Conservation (phyloP, 2,797 vertebrate genomes). For the Echiichthys vipera region DNA sequence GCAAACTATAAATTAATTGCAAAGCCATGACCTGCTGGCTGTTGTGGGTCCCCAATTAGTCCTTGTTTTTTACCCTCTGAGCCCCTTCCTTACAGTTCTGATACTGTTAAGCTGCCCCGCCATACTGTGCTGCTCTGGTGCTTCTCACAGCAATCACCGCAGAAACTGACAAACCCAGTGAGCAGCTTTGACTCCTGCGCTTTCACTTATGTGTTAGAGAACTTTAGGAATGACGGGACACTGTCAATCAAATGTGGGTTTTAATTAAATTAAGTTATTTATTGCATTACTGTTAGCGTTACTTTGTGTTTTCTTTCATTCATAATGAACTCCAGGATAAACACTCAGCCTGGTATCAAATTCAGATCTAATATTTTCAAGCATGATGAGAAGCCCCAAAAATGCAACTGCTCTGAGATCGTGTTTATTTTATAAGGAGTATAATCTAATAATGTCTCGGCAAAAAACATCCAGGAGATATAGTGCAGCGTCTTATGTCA, state of each 20-base stretch:
- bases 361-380: constrained; percentile 21
- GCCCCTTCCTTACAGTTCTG: constrained; percentile 28
- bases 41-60: constrained; percentile 66
- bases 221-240: background rate
- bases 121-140: constrained; percentile 40
- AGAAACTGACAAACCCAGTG: constrained; percentile 48
- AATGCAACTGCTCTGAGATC: constrained; percentile 6
- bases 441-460: constrained; percentile 35
- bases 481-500: constrained; percentile 29
- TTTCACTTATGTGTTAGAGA: background rate
- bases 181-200: constrained; percentile 24
- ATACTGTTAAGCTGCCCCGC: constrained; percentile 42
- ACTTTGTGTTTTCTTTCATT: constrained; percentile 20
- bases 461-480: constrained; percentile 12
- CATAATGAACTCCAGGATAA: background rate
- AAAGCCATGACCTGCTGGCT: constrained; percentile 59
- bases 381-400: constrained; percentile 2
- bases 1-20: constrained; percentile 70
- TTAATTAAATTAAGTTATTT: constrained; percentile 19
- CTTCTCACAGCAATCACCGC: constrained; percentile 56
- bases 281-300: constrained; percentile 22
- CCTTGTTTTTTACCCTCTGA: constrained; percentile 52
- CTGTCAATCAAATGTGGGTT: background rate
- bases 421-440: constrained; percentile 49
- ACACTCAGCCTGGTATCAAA: constrained; percentile 24